Evolutionary conservation across 1,140 invertebrate genomes (phyloP).

Genomic region (Penaeus japonicus): DNA sequence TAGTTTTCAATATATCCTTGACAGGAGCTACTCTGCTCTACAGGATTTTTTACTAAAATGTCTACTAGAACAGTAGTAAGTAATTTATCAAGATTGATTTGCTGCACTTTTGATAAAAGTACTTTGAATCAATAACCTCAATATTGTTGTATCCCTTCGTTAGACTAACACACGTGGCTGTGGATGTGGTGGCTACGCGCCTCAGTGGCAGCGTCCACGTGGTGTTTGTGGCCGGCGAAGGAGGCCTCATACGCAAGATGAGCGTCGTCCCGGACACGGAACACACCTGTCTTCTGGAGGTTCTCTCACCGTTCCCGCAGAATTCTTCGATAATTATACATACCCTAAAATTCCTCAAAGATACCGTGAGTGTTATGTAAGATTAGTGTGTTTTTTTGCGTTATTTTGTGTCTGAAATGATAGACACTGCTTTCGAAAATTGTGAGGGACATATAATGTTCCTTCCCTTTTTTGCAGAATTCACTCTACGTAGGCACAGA

Average conservation of each 20-base stretch:
- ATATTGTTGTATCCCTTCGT: not conserved
- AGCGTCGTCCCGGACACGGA: conserved; percentile 73
- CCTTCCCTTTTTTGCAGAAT: conserved; percentile 66
- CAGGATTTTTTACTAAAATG: too few species aligned
- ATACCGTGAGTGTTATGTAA: conserved; percentile 70
- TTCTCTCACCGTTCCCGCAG: conserved; percentile 77
- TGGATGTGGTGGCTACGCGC: conserved; percentile 76
- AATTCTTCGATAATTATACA: conserved; percentile 68
- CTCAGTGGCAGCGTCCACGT: conserved; percentile 62
- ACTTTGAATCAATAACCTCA: not conserved
- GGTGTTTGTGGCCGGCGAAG: conserved; percentile 63
- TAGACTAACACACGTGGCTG: conserved; percentile 79
- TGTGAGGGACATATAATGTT: not conserved
- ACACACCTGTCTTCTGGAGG: conserved; percentile 84
- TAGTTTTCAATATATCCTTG: too few species aligned
- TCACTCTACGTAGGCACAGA: conserved; percentile 85
- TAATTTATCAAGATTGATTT: too few species aligned
- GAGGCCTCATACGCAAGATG: conserved; percentile 78
- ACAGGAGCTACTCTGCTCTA: too few species aligned
- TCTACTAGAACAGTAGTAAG: too few species aligned
- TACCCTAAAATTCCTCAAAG: conserved; percentile 80
- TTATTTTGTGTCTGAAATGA: conserved; percentile 10
- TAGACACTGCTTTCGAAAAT: too few species aligned
- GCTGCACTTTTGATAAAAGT: too few species aligned
- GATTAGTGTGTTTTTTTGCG: conserved; percentile 8